Base-by-base conservation (phyloP, 2,888 invertebrate species). In the Prosapia bicincta region DNA sequence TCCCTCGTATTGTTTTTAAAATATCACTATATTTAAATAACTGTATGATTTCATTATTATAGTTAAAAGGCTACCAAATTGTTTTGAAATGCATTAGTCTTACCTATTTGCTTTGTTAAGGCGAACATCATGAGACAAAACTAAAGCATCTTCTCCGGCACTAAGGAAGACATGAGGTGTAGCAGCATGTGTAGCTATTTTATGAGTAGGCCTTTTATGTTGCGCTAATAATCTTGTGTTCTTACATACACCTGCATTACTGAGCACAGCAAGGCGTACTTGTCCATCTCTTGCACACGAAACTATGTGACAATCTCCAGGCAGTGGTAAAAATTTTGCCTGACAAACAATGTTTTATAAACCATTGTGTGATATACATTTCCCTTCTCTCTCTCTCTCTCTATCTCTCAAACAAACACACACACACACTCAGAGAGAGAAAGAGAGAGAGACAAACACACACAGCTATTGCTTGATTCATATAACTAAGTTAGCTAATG, bases 281-380 rank as follows among this genome's bases (percentile, higher is more conserved):
- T 95, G 94, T 7, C 97, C 97, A 85, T 98, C 98, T 74, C 96
- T 88, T 0, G 95, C 94, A 84, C 95, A 93, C 0, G 96, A 94
- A 38, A 94, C 94, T 65, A 98, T 92, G 83, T 95, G 93, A 76
- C 93, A 87, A 85, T 95, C 95, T 38, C 90, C 89, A 81, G 90
- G 90, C 66, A 92, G 87, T 72, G 94, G 92, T 80, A 98, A 87
- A 87, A 97, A 98, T 85, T 96, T 97, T 25, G 88, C 87, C 89
- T 90, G 81, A 3, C 83, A 80, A 54, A 78, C 73, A 77, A 20
- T 43, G 15, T n/a, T n/a, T n/a, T n/a, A n/a, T n/a, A n/a, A n/a
- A n/a, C n/a, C n/a, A n/a, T n/a, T n/a, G n/a, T n/a, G n/a, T n/a
- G n/a, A n/a, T n/a, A n/a, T n/a, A n/a, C n/a, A n/a, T n/a, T n/a